Evolutionary conservation across 1,140 invertebrate species (phyloP).

Genomic region (Eriosoma lanigerum): DNA sequence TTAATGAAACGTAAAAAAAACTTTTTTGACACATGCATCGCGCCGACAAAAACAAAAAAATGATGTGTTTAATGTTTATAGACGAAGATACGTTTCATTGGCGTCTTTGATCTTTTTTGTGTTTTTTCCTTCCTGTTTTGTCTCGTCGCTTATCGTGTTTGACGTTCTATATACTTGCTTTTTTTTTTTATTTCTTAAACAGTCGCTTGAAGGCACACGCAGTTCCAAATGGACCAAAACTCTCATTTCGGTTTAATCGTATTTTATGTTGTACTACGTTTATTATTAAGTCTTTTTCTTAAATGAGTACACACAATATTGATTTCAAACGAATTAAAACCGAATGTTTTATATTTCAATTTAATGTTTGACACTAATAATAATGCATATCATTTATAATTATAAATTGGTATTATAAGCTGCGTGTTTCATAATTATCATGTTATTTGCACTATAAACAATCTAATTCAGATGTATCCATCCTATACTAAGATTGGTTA

Average conservation of each 20-base stretch:
- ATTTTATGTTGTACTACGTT: not conserved
- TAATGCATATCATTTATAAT: too few relatives aligned
- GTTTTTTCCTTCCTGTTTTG: not conserved
- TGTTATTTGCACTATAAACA: too few relatives aligned
- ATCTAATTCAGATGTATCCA: too few relatives aligned
- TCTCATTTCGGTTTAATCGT: conserved; percentile 13
- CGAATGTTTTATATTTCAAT: too few relatives aligned
- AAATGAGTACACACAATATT: too few relatives aligned
- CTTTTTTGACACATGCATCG: not conserved
- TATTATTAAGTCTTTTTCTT: too few relatives aligned
- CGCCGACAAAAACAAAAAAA: conserved; percentile 11
- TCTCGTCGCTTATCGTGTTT: not conserved
- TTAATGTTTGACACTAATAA: too few relatives aligned
- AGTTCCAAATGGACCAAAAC: conserved; percentile 23
- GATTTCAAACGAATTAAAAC: conserved; percentile 1
- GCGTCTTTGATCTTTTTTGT: conserved; percentile 33
- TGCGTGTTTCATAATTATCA: too few relatives aligned
- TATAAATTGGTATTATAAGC: too few relatives aligned
- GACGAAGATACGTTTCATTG: conserved; percentile 31
- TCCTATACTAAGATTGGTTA: too few relatives aligned
- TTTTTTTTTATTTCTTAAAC: conserved; percentile 11
- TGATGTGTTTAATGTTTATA: conserved; percentile 7
- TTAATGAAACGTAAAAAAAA: conserved; percentile 25
- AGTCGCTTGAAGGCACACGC: not conserved
- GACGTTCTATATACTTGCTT: not conserved